Conservation (phyloP, 92 coral and sea anemone species). For the Epizoanthus rinbou region DNA sequence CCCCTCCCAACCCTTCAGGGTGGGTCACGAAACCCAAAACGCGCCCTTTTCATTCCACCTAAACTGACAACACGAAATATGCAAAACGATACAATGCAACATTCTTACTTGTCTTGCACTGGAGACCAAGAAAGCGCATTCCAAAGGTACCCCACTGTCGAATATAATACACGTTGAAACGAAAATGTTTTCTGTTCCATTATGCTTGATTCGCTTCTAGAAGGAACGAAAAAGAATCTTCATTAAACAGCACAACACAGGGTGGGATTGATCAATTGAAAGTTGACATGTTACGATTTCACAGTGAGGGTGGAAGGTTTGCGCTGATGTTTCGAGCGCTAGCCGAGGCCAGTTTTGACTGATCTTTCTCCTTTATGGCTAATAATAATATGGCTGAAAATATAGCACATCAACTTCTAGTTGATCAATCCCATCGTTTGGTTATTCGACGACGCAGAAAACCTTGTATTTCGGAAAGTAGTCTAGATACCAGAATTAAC, state of each 20-base stretch:
- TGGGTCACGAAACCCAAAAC: neutral
- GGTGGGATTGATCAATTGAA: neutral
- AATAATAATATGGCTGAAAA: too few relatives aligned
- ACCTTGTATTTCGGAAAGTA: too few relatives aligned
- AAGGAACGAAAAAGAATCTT: conserved; percentile 7
- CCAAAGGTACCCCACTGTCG: neutral
- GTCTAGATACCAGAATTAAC: too few relatives aligned
- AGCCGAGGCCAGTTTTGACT: too few relatives aligned
- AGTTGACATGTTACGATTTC: neutral
- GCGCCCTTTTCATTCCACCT: neutral
- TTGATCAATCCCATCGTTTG: too few relatives aligned
- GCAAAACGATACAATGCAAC: neutral
- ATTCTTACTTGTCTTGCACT: conserved; percentile 21
- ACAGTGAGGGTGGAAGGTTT: too few relatives aligned
- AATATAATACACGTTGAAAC: neutral
- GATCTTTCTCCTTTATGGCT: too few relatives aligned
- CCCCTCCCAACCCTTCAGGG: neutral
- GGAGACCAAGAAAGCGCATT: neutral
- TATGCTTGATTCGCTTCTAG: conserved; percentile 18
- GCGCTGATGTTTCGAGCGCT: too few relatives aligned
- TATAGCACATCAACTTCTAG: too few relatives aligned
- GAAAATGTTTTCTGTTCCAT: conserved; percentile 30
- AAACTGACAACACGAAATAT: neutral
- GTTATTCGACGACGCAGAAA: too few relatives aligned
- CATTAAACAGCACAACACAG: conserved; percentile 26